Conservation (phyloP, 2,797 vertebrate genomes). For the Passerculus sandwichensis region DNA sequence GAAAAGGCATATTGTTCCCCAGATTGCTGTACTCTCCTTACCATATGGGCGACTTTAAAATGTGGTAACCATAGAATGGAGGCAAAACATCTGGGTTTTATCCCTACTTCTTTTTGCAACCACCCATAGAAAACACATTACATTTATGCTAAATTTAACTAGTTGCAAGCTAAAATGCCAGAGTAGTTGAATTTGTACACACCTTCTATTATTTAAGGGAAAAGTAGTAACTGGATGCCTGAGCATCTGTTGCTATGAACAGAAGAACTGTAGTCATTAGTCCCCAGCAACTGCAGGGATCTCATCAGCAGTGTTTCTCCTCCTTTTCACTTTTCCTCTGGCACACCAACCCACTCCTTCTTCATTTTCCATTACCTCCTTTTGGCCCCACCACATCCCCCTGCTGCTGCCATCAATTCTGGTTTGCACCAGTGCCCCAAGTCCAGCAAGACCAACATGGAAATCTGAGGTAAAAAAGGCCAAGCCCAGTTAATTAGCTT, state of each 20-base stretch:
- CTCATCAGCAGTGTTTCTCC: background rate
- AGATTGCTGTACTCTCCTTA: background rate
- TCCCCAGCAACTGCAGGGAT: background rate
- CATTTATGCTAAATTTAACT: background rate
- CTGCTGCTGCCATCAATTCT: background rate
- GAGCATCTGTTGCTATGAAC: background rate
- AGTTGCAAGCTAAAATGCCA: background rate
- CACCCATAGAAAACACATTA: background rate
- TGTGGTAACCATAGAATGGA: fast-evolving
- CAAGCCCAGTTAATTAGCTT: background rate
- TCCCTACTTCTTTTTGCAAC: background rate
- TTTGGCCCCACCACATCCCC: too few species aligned
- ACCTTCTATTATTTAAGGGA: background rate
- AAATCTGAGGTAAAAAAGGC: background rate
- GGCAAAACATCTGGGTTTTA: conserved; percentile 6
- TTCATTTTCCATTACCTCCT: background rate
- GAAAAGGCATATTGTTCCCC: background rate
- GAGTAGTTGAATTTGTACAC: background rate
- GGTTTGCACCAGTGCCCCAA: background rate
- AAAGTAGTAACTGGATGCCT: background rate
- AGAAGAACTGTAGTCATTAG: background rate
- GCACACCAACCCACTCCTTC: fast-evolving
- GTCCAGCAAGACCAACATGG: background rate
- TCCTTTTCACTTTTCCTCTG: background rate
- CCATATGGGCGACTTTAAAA: background rate